Evolutionary conservation across 2,113 vertebrate genomes (phyloP).

Genomic region (Zootoca vivipara): DNA sequence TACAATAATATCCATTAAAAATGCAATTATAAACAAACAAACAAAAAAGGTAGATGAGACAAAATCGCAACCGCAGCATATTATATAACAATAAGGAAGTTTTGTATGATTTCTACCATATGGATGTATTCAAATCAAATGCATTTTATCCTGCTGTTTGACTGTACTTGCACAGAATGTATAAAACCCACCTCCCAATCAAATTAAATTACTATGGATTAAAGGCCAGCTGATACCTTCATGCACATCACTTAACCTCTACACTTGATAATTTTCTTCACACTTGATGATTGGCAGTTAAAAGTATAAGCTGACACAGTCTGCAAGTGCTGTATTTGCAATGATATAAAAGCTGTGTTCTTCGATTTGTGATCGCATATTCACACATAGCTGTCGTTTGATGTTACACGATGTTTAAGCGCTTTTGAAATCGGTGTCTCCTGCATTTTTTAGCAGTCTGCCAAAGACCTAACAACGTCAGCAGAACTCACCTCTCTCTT

Average conservation of each 20-base stretch:
- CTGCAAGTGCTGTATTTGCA: background rate
- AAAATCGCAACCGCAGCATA: background rate
- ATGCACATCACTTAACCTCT: background rate
- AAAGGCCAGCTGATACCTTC: background rate
- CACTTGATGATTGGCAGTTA: background rate
- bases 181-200: background rate
- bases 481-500: background rate
- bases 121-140: too few relatives aligned
- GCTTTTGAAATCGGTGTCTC: background rate
- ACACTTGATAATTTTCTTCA: background rate
- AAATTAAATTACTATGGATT: background rate
- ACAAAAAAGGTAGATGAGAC: too few relatives aligned
- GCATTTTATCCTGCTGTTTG: background rate
- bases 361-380: background rate
- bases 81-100: background rate
- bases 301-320: background rate
- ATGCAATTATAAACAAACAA: too few relatives aligned
- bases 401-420: background rate
- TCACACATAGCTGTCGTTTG: background rate
- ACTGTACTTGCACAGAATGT: background rate
- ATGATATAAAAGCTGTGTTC: background rate
- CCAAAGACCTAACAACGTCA: background rate
- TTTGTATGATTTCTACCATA: background rate
- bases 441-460: background rate
- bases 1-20: too few relatives aligned